Conservation (phyloP, 2,888 invertebrate genomes). For the Megaustenia siamemsis region DNA sequence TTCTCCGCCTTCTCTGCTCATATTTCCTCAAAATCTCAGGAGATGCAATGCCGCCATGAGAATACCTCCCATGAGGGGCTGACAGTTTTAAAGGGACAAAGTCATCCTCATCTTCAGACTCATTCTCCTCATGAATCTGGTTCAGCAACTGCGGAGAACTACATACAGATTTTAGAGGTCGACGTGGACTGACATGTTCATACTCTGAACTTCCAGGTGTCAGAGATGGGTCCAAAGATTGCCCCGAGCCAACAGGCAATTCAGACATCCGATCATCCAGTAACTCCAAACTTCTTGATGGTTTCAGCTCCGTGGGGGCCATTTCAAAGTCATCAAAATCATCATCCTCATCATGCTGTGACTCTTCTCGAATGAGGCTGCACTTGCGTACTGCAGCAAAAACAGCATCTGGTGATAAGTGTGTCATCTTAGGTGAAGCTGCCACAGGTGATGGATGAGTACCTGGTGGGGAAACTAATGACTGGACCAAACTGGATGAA, state of each 20-base stretch:
- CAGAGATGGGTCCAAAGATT: neutral
- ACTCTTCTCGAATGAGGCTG: constrained; percentile 95
- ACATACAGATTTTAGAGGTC: constrained; percentile 80
- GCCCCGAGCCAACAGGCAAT: constrained; percentile 1
- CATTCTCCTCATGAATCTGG: constrained; percentile 86
- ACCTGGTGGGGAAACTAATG: constrained; percentile 76
- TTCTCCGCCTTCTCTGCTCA: constrained; percentile 83
- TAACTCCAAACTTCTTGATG: constrained; percentile 69
- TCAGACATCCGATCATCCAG: constrained; percentile 60
- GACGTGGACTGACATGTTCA: constrained; percentile 57
- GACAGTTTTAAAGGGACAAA: constrained; percentile 68
- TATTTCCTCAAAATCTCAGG: constrained; percentile 80
- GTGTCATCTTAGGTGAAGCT: constrained; percentile 49
- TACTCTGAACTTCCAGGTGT: neutral
- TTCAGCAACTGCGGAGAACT: constrained; percentile 83
- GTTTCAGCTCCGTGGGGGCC: constrained; percentile 59
- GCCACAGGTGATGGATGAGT: constrained; percentile 69
- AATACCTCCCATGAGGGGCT: constrained; percentile 60
- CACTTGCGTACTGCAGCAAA: constrained; percentile 85
- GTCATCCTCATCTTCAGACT: constrained; percentile 80
- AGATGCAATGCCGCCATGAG: constrained; percentile 71
- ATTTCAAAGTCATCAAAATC: constrained; percentile 57
- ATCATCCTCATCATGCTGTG: constrained; percentile 86
- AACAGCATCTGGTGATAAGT: constrained; percentile 47
- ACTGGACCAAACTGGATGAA: constrained; percentile 65